A percentile compares a stretch with the other conserved stretches of the same genome.
Conservation (phyloP, 2,888 invertebrate genomes). For the Lordiphosa andalusiaca region DNA sequence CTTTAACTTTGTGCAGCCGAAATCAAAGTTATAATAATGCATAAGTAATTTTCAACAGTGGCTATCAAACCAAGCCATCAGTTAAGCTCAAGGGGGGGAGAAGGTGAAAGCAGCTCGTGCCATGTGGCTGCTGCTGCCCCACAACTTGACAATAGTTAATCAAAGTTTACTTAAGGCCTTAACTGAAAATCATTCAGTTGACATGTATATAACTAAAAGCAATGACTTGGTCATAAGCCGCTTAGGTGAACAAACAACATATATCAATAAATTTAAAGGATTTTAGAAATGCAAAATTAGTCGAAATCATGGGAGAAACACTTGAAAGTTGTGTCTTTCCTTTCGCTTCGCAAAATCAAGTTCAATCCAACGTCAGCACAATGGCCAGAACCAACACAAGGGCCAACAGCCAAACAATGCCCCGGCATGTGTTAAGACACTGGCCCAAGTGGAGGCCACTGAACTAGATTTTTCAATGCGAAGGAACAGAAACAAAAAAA, state of each 20-base stretch:
- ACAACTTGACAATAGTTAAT: slow-evolving; percentile 69
- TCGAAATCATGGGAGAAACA: too few species aligned
- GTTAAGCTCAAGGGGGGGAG: slow-evolving; percentile 6
- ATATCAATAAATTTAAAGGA: too few species aligned
- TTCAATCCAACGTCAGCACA: slow-evolving; percentile 25
- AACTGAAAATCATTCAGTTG: slow-evolving; percentile 70
- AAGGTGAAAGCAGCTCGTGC: slow-evolving; percentile 55
- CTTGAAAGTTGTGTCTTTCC: too few species aligned
- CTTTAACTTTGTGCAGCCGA: slow-evolving; percentile 16
- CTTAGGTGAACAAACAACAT: too few species aligned
- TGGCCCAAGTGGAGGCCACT: slow-evolving; percentile 39
- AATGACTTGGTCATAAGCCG: too few species aligned
- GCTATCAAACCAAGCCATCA: slow-evolving; percentile 63
- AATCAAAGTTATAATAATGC: slow-evolving; percentile 71
- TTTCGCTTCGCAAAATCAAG: slow-evolving; percentile 8
- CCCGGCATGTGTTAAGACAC: slow-evolving; percentile 58
- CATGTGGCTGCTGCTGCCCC: slow-evolving; percentile 24
- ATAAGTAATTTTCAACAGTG: slow-evolving; percentile 69
- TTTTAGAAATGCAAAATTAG: too few species aligned
- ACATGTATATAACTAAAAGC: slow-evolving; percentile 50
- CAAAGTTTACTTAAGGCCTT: slow-evolving; percentile 39
- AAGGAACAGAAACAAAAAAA: too few species aligned
- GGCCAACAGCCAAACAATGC: slow-evolving; percentile 32
- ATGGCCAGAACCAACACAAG: slow-evolving; percentile 19
- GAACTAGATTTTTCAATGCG: slow-evolving; percentile 58